Conservation (phyloP, 2,888 invertebrate species). For the Harpalus rufipes region DNA sequence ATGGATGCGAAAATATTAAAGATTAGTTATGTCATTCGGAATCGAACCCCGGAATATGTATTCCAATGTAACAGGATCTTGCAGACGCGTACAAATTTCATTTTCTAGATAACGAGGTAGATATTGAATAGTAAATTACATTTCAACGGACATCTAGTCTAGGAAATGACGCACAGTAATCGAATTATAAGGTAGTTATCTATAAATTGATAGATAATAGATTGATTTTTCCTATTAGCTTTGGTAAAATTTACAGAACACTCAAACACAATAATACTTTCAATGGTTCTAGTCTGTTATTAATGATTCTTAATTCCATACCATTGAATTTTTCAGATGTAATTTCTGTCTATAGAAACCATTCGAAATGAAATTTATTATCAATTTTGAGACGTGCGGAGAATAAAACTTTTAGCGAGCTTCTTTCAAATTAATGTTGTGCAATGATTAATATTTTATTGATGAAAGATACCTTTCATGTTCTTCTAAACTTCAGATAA, state of each 20-base stretch:
- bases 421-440: neutral
- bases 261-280: no score
- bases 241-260: no score
- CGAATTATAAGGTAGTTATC: no score
- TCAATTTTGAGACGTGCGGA: neutral
- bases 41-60: no score
- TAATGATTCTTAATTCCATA: neutral
- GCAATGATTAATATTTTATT: slow-evolving; percentile 19
- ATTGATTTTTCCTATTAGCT: no score
- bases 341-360: neutral
- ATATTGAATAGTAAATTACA: neutral
- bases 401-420: neutral
- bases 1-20: no score
- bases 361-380: slow-evolving; percentile 5
- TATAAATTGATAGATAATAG: no score
- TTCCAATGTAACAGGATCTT: no score
- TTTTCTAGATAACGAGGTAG: neutral
- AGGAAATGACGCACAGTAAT: no score
- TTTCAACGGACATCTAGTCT: no score
- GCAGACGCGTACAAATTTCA: neutral
- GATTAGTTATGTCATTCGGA: no score
- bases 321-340: slow-evolving; percentile 1
- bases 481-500: slow-evolving; percentile 15
- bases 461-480: slow-evolving; percentile 18
- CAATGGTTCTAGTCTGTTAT: no score